These are phyloP conservation scores for Noctua janthe DNA, from an alignment of 2,888 invertebrate genomes.

Conservation along the genomic window DNA sequence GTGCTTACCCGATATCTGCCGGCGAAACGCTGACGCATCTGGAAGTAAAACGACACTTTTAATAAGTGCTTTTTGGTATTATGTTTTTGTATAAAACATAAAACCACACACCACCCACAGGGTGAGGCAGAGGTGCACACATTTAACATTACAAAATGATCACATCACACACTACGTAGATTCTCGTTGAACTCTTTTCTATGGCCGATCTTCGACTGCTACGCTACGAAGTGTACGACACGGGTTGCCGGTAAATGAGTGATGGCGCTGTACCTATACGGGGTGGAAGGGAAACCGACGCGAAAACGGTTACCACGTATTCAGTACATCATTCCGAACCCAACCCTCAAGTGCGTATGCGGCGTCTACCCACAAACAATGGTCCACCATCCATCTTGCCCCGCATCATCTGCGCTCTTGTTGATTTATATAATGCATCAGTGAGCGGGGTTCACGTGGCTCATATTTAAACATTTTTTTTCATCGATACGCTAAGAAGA, in stretches of 20 bases:
- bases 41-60: conserved; percentile 33
- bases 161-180: background rate
- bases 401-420: too few relatives aligned
- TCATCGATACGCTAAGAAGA: too few relatives aligned
- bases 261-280: background rate
- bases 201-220: background rate
- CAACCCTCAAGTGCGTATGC: too few relatives aligned
- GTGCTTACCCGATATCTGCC: conserved; percentile 41
- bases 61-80: too few relatives aligned
- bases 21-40: conserved; percentile 26
- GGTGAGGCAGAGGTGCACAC: background rate
- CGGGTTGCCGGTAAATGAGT: background rate
- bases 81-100: background rate
- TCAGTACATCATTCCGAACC: too few relatives aligned
- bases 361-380: too few relatives aligned
- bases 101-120: background rate
- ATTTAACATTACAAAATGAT: background rate
- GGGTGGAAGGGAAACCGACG: too few relatives aligned
- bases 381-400: too few relatives aligned
- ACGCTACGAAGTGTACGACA: background rate
- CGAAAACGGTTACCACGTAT: too few relatives aligned
- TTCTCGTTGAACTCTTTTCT: conserved; percentile 58
- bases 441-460: too few relatives aligned
- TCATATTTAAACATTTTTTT: too few relatives aligned
- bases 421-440: too few relatives aligned